Evolutionary conservation across 1,140 invertebrate genomes (phyloP).

Genomic region (Arion vulgaris): DNA sequence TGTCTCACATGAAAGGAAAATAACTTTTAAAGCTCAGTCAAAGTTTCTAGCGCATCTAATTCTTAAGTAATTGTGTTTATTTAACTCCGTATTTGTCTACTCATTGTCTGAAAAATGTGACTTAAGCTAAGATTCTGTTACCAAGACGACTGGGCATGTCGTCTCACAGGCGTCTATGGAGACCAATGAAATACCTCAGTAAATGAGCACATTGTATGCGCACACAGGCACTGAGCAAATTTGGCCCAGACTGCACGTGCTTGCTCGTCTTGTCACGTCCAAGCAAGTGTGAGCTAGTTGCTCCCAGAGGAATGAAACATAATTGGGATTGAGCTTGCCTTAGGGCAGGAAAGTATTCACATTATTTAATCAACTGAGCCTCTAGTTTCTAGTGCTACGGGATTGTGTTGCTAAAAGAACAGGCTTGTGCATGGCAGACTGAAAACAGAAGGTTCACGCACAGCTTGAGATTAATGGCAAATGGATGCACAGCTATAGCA

Average conservation of each 20-base stretch:
- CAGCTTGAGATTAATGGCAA: neutral
- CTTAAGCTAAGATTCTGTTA: too few species aligned
- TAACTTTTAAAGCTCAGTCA: too few species aligned
- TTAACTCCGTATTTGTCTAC: too few species aligned
- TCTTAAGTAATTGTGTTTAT: too few species aligned
- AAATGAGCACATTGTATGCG: constrained; percentile 12
- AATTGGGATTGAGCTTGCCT: neutral
- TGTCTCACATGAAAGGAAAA: too few species aligned
- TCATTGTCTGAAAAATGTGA: too few species aligned
- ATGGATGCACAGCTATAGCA: neutral
- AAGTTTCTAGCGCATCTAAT: too few species aligned
- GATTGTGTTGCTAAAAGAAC: neutral
- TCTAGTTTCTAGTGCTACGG: neutral
- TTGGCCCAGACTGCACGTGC: constrained; percentile 2
- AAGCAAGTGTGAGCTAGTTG: neutral
- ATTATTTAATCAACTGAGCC: neutral
- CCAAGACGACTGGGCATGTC: too few species aligned
- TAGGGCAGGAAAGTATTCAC: neutral
- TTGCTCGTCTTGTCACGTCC: constrained; percentile 2
- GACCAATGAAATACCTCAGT: neutral
- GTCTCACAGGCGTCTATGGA: neutral
- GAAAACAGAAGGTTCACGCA: neutral
- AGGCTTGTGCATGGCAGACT: neutral
- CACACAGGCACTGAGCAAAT: constrained; percentile 10
- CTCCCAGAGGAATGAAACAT: neutral